Evolutionary conservation across 2,888 invertebrate genomes (phyloP), one percentile per base, ranked within the genome.

Genomic region (Ashinkailepas kermadecensis): DNA sequence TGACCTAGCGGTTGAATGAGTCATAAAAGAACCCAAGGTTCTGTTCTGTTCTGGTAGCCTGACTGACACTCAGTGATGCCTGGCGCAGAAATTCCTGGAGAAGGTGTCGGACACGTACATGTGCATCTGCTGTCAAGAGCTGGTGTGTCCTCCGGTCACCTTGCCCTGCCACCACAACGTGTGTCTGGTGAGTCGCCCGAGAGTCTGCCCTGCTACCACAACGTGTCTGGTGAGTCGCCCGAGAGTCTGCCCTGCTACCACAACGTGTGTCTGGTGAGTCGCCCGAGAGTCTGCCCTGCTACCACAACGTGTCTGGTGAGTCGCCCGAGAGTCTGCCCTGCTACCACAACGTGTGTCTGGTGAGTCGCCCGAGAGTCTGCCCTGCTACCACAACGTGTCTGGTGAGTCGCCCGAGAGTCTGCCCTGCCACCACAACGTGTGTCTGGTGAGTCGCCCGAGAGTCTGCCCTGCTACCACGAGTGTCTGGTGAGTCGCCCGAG

Each of bases 61-160:
- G 39, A 39, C 39, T 39, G 39, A 39, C 39, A 39, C 39, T 39
- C 2, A 39, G 39, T 39, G 39, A 4, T 39, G 39, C 39, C 39
- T 39, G 39, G 39, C 39, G 39, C 84, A 84, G 90, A 89, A 89
- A 83, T 93, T 93, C 85, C 87, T 93, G 21, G 89, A 90, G 25
- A 90, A 90, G 84, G 90, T 94, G 4, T 89, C 91, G 82, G 90
- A 92, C 85, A 85, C 89, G 81, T 94, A 94, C 86, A 89, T 90
- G n/a, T 95, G 95, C 86, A 92, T 93, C 80, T 93, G 93, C 85
- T 95, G 95, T 86, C 92, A 93, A 86, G 93, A 93, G 81, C 87
- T 95, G 7, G 91, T 92, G 0, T 90, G 88, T 82, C 89, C 89
- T 82, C 94, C 95, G 0, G 89, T 94, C 25, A 94, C 94, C 0